Evolutionary conservation across 2,888 invertebrate genomes (phyloP).

Genomic region (Cylindroiulus punctatus): DNA sequence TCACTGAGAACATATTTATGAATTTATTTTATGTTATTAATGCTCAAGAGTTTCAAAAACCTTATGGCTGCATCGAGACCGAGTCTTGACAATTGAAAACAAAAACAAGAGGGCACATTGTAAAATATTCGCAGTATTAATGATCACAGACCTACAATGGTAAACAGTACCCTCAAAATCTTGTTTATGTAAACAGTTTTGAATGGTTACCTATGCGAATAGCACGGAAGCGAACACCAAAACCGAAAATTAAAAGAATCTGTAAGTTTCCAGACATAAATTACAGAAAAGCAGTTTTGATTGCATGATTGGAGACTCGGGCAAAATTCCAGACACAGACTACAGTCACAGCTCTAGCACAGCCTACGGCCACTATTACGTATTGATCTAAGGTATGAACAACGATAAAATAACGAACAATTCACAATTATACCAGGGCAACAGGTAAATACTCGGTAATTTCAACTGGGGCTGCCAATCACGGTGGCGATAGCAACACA

Average conservation of each 20-base stretch:
- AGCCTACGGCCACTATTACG: neutral
- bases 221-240: neutral
- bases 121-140: neutral
- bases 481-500: neutral
- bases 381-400: constrained; percentile 11
- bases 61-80: too few species aligned
- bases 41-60: neutral
- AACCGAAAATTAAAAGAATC: neutral
- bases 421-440: neutral
- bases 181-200: neutral
- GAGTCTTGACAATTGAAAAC: too few species aligned
- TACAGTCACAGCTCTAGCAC: neutral
- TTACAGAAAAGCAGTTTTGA: neutral
- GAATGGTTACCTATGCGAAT: neutral
- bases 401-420: neutral
- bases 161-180: neutral
- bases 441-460: neutral
- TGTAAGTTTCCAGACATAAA: neutral
- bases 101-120: too few species aligned
- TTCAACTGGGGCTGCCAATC: neutral
- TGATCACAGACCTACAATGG: neutral
- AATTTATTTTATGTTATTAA: neutral
- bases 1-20: neutral
- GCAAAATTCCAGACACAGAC: neutral
- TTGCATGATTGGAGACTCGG: neutral